Percentiles rank a stretch among this genome's conserved stretches.
Evolutionary conservation across 1,140 invertebrate genomes (phyloP).

Genomic region (Nilaparvata lugens): DNA sequence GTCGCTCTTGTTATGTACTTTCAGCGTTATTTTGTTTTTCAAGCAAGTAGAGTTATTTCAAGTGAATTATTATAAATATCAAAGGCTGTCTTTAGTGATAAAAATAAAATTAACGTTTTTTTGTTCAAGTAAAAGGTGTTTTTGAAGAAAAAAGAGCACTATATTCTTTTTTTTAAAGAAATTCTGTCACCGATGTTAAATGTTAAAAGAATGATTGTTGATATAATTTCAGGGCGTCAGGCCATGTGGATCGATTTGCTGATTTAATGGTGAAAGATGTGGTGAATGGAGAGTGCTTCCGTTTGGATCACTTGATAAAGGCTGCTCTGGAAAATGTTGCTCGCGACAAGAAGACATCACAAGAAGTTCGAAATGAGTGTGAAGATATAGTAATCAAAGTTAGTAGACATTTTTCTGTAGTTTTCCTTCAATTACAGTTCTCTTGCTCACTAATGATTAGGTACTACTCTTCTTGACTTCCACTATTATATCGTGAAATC

Average conservation of each 20-base stretch:
- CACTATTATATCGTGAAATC: too few species aligned
- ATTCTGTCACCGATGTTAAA: too few species aligned
- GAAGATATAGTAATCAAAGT: slow-evolving; percentile 69
- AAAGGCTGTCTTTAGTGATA: too few species aligned
- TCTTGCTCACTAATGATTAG: neutral
- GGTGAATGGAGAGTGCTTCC: slow-evolving; percentile 92
- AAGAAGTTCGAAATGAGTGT: slow-evolving; percentile 63
- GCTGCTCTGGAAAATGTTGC: slow-evolving; percentile 84
- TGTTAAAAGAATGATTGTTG: neutral
- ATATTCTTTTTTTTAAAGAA: too few species aligned
- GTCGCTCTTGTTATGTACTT: too few species aligned
- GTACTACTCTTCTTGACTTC: too few species aligned
- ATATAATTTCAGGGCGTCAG: slow-evolving; percentile 65
- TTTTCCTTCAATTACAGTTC: slow-evolving; percentile 12
- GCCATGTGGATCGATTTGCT: slow-evolving; percentile 97
- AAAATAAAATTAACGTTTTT: too few species aligned
- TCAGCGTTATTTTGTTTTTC: too few species aligned
- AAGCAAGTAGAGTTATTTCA: too few species aligned
- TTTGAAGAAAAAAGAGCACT: too few species aligned
- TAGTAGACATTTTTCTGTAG: slow-evolving; percentile 16
- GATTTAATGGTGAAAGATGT: slow-evolving; percentile 99
- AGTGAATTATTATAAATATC: too few species aligned
- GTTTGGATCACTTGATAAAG: slow-evolving; percentile 98
- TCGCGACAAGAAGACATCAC: slow-evolving; percentile 70
- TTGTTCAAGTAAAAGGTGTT: too few species aligned